phyloP scores from a whole-genome alignment of 53 echinoderm and acorn worm genomes.

The Echinarachnius parma region DNA sequence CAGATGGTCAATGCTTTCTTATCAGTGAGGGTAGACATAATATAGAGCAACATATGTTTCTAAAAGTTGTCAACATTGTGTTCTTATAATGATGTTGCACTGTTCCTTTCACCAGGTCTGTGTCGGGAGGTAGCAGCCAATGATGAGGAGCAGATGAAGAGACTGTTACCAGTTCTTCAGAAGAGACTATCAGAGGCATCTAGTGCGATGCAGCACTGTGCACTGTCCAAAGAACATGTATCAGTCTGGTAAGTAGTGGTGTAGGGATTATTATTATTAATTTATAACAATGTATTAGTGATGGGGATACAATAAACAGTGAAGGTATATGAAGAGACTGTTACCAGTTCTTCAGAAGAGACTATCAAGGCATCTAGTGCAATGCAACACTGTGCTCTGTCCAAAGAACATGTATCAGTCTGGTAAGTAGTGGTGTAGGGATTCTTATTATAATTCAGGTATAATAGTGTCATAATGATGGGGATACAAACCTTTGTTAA shows the following conservation, averaged over 20 bases:
- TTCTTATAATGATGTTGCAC: too few species aligned
- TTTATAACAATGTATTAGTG: too few species aligned
- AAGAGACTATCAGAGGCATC: slow-evolving; percentile 66
- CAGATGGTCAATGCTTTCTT: too few species aligned
- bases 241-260: slow-evolving; percentile 90
- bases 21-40: too few species aligned
- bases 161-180: slow-evolving; percentile 75
- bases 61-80: too few species aligned
- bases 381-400: slow-evolving; percentile 52
- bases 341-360: slow-evolving; percentile 76
- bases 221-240: slow-evolving; percentile 65
- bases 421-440: too few species aligned
- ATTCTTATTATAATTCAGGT: too few species aligned
- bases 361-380: slow-evolving; percentile 60
- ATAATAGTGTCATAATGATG: too few species aligned
- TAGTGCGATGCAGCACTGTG: slow-evolving; percentile 55
- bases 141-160: slow-evolving; percentile 57
- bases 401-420: slow-evolving; percentile 73
- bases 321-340: slow-evolving; percentile 45
- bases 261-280: too few species aligned
- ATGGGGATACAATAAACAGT: too few species aligned
- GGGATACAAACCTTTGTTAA: too few species aligned
- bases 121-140: slow-evolving; percentile 53
- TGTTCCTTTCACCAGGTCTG: slow-evolving; percentile 42
- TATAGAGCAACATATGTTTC: too few species aligned